A percentile compares a stretch with the other conserved stretches of the same genome.
These are phyloP conservation scores for Rhinophrynus dorsalis DNA, from an alignment of 2,797 vertebrate species.

Conservation along the genomic window DNA sequence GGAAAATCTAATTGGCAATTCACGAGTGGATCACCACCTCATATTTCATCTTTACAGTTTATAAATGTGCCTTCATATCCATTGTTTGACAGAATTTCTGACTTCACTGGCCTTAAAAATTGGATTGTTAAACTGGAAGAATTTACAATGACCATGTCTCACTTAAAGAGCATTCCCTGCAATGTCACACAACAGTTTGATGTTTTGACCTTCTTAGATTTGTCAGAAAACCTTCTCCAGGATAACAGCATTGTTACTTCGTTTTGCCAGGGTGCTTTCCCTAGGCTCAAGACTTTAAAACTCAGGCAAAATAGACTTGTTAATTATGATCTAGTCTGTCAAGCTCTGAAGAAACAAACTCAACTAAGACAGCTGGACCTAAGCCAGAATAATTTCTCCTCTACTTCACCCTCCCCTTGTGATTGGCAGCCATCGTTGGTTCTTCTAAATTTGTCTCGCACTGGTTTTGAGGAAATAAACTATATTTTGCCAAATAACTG, in stretches of 20 bases:
- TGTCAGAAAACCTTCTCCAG: slow-evolving; percentile 62
- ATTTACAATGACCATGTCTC: slow-evolving; percentile 54
- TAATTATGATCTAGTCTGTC: slow-evolving; percentile 44
- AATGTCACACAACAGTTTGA: slow-evolving; percentile 41
- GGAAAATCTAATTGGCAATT: slow-evolving; percentile 6
- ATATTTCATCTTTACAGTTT: slow-evolving; percentile 57
- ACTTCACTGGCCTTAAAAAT: slow-evolving; percentile 43
- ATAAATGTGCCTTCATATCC: slow-evolving; percentile 52
- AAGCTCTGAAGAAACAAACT: neutral
- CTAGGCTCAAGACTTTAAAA: slow-evolving; percentile 54
- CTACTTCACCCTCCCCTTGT: slow-evolving; percentile 37
- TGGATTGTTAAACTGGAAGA: slow-evolving; percentile 60
- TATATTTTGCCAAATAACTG: slow-evolving; percentile 53
- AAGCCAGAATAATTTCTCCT: slow-evolving; percentile 62
- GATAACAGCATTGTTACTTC: slow-evolving; percentile 1
- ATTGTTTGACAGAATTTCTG: neutral
- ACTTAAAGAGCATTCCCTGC: slow-evolving; percentile 55
- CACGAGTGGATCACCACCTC: neutral
- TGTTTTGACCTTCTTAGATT: slow-evolving; percentile 53
- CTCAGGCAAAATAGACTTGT: slow-evolving; percentile 54
- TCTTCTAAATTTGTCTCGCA: slow-evolving; percentile 57
- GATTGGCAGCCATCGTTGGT: slow-evolving; percentile 56
- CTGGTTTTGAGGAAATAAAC: slow-evolving; percentile 53
- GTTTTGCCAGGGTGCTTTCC: slow-evolving; percentile 64
- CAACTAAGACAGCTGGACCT: slow-evolving; percentile 59